Base-by-base conservation (phyloP, 2,888 invertebrate genomes). In the Spilarctia lutea region DNA sequence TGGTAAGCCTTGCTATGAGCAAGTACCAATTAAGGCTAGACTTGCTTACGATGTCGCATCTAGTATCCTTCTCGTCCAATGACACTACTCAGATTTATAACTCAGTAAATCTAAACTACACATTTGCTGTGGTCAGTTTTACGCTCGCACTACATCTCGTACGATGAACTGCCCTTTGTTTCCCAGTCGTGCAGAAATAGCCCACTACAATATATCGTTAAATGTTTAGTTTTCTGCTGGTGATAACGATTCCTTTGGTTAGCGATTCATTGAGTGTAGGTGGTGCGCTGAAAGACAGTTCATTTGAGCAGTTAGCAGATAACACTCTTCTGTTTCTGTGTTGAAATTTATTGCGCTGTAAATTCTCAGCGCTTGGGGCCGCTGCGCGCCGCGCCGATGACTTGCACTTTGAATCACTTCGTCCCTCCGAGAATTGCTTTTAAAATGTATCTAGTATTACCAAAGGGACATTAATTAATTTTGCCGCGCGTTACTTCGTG, bases 401-500 rank as follows among this genome's bases (percentile, higher is more conserved):
- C 94, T 94, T 94, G 94, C 94, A 92, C 86, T 90, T 77, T 73
- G 76, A 81, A 76, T 76, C 78, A 80, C 82, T 81, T 79, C 86
- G 83, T 88, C 90, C 89, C 91, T 88, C 84, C 81, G 71, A 85
- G 88, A 87, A 88, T 87, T 87, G 82, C 89, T 90, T 92, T 93
- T 92, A 91, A 93, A 93, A 91, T 89, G 89, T 92, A 92, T 88
- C 90, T 88, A 88, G 79, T 79, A 85, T 87, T 87, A 88, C 87
- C 86, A 88, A 63, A 90, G 90, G 93, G 89, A 91, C 92, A 92
- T 92, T 95, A 94, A 95, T 95, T 95, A 95, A 94, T 95, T 94
- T 93, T 87, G 86, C 90, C 90, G 88, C 89, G 88, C 90, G 87
- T 88, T 89, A 88, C 88, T 89, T 75, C 87, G 89, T 90, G 89